These are phyloP conservation scores for Lamprologus sp. DNA, from an alignment of 2,113 vertebrate species.

Conservation along the genomic window DNA sequence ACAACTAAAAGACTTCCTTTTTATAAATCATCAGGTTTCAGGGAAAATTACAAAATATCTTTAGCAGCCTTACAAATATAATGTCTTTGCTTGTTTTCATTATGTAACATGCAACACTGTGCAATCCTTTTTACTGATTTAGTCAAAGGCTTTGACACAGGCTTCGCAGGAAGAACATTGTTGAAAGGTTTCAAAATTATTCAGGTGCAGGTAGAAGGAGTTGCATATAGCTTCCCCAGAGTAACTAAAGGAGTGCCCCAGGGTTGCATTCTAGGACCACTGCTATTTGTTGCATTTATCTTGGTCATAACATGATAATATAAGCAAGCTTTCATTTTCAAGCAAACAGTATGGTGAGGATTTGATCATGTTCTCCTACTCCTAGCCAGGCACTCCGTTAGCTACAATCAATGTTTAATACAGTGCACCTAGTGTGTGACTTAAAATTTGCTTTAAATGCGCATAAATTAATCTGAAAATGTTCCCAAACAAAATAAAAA, in stretches of 20 bases:
- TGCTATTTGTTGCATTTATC: background rate
- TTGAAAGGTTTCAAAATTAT: background rate
- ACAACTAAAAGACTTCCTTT: background rate
- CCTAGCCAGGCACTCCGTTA: background rate
- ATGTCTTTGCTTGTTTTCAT: background rate
- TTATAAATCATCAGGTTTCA: background rate
- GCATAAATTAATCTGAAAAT: background rate
- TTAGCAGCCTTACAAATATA: background rate
- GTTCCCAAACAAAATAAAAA: background rate
- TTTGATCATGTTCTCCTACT: background rate
- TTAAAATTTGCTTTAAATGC: background rate
- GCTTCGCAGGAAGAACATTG: background rate
- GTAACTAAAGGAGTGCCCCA: background rate
- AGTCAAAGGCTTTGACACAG: background rate
- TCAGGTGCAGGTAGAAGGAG: background rate
- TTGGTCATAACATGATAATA: background rate
- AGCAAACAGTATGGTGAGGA: background rate
- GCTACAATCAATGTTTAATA: background rate
- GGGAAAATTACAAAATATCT: background rate
- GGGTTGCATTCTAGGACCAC: background rate
- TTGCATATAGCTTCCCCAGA: background rate
- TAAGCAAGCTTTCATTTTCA: background rate
- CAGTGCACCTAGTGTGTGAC: background rate
- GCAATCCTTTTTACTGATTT: background rate
- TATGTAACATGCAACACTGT: background rate